phyloP scores from a whole-genome alignment of 2,113 vertebrate species.

The Geothlypis trichas region DNA sequence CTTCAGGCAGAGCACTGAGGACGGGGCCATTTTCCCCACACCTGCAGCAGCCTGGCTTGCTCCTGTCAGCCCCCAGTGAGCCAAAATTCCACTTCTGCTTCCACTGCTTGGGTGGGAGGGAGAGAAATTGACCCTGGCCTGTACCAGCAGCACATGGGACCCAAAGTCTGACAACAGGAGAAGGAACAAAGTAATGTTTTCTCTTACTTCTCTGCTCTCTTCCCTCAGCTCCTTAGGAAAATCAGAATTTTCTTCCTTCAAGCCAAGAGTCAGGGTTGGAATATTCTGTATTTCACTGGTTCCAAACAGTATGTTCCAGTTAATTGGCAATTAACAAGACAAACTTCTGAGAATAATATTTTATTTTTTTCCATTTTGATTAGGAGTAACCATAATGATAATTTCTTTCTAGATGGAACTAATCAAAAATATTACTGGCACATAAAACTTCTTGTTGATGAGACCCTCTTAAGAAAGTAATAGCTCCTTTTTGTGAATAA shows the following conservation, averaged over 20 bases:
- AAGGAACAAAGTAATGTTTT: neutral
- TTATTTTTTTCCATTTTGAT: neutral
- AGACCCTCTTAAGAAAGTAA: neutral
- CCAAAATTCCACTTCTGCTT: neutral
- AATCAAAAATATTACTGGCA: neutral
- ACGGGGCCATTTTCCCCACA: neutral
- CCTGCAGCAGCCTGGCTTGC: neutral
- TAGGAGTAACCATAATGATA: neutral
- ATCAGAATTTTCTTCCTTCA: neutral
- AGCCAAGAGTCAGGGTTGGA: neutral
- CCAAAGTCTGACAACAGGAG: neutral
- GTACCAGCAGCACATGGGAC: neutral
- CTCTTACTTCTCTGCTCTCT: too few species aligned
- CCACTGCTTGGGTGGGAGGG: neutral
- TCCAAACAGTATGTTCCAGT: neutral
- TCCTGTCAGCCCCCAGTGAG: neutral
- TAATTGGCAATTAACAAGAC: neutral
- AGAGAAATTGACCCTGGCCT: neutral
- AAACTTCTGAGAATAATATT: neutral
- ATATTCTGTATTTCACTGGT: neutral
- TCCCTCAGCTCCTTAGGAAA: neutral
- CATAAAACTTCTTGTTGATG: neutral
- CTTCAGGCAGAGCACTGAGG: neutral
- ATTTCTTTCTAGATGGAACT: neutral
- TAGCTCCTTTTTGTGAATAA: neutral